These are phyloP conservation scores for Dissostichus mawsoni DNA, from an alignment of 2,113 vertebrate species.

Conservation along the genomic window DNA sequence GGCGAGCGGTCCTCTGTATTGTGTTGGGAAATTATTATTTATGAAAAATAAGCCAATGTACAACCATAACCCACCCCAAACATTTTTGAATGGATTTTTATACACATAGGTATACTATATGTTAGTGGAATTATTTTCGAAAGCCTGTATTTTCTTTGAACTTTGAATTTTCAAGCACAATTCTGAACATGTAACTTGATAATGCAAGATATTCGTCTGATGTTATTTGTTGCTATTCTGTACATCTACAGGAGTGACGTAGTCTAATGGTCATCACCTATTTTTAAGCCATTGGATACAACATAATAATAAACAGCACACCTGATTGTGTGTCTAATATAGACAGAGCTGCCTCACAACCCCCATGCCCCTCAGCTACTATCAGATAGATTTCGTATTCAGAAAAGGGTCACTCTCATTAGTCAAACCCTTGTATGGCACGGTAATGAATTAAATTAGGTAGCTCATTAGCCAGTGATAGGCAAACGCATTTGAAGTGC, in stretches of 20 bases:
- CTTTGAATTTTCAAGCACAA: not conserved
- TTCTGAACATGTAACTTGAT: not conserved
- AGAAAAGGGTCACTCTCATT: conserved; percentile 67
- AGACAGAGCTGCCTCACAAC: not conserved
- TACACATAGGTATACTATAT: not conserved
- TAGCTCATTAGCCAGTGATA: conserved; percentile 71
- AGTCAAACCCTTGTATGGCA: conserved; percentile 64
- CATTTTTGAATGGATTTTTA: not conserved
- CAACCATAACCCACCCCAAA: not conserved
- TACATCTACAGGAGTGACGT: not conserved
- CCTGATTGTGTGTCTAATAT: not conserved
- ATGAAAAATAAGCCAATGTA: not conserved
- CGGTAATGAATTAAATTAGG: conserved; percentile 71
- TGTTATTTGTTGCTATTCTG: not conserved
- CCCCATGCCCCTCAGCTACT: not conserved
- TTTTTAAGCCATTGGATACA: not conserved
- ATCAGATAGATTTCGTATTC: conserved; percentile 58
- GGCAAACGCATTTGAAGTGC: conserved; percentile 62
- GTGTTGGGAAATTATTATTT: conserved; percentile 23
- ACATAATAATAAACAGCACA: conserved; percentile 20
- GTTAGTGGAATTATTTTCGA: not conserved
- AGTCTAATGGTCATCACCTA: not conserved
- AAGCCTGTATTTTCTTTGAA: not conserved
- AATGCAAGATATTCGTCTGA: not conserved
- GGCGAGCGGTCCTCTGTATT: not conserved